Percentiles rank a stretch among this genome's conserved stretches.
Evolutionary conservation across 30 jellyfish, hydroid and myxozoan species (phyloP).

Genomic region (Sanderia malayensis): DNA sequence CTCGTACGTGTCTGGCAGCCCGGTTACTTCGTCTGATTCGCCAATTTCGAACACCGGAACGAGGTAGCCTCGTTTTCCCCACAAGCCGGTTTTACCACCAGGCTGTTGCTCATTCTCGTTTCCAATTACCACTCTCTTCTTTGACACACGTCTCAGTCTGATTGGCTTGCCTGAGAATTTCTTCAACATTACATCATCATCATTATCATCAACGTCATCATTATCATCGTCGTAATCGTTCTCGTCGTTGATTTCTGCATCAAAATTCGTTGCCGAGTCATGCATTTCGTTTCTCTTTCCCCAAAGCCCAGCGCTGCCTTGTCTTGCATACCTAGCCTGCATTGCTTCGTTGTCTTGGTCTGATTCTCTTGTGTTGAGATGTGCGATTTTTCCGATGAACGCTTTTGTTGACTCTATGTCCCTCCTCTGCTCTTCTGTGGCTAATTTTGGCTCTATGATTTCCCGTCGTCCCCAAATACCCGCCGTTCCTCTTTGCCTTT

Average conservation of each 20-base stretch:
- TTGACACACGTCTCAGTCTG: not conserved
- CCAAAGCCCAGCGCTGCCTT: slow-evolving; percentile 56
- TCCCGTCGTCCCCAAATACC: slow-evolving; percentile 4
- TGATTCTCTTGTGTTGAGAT: not conserved
- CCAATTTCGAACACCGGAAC: not conserved
- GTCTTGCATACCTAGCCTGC: not conserved
- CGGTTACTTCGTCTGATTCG: not conserved
- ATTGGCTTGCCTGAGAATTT: no score
- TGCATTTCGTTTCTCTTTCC: slow-evolving; percentile 27
- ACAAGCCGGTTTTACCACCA: not conserved
- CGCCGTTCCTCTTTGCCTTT: not conserved
- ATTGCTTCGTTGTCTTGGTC: not conserved
- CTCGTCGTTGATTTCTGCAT: no score
- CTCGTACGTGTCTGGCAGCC: not conserved
- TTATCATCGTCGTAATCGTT: no score
- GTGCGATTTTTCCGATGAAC: not conserved
- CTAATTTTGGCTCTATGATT: not conserved
- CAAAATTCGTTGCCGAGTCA: not conserved
- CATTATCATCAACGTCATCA: no score
- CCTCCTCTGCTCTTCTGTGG: not conserved
- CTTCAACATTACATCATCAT: no score
- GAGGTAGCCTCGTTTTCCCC: not conserved
- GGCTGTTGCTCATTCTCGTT: not conserved
- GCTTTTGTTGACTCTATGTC: not conserved
- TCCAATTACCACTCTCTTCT: not conserved